phyloP scores from a whole-genome alignment of 2,888 invertebrate species.

The Drosophila subsilvestris region DNA sequence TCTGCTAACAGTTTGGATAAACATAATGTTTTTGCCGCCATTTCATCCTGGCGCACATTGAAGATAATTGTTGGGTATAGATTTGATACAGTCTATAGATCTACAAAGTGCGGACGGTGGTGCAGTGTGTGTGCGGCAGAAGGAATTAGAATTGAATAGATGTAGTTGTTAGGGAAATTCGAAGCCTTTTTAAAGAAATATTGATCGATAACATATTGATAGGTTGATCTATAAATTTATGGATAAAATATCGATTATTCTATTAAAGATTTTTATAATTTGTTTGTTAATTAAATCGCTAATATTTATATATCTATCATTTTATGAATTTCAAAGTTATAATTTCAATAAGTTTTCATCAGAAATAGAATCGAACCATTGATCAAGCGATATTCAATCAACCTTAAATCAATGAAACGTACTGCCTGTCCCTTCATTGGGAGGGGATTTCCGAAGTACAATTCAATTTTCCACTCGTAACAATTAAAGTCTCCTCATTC shows the following conservation, averaged over 20 bases:
- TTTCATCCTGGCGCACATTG: too few species aligned
- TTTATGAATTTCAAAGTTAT: too few species aligned
- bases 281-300: too few species aligned
- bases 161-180: neutral
- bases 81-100: neutral
- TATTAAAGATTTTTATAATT: neutral
- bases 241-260: neutral
- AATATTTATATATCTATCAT: too few species aligned
- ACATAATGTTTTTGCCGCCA: constrained; percentile 42
- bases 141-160: neutral
- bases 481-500: constrained; percentile 61
- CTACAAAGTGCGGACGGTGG: neutral
- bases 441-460: constrained; percentile 21
- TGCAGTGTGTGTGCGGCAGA: too few species aligned
- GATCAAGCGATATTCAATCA: neutral
- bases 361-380: neutral
- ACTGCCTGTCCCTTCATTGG: neutral
- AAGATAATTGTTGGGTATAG: neutral
- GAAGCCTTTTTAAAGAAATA: too few species aligned
- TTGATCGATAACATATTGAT: neutral
- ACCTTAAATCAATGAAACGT: neutral
- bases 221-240: neutral
- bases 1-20: constrained; percentile 46
- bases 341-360: too few species aligned
- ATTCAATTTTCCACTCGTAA: constrained; percentile 72